Percentiles rank a stretch among this genome's conserved stretches.
phyloP scores from a whole-genome alignment of 2,113 vertebrate genomes.

The Neotoma lepida region DNA sequence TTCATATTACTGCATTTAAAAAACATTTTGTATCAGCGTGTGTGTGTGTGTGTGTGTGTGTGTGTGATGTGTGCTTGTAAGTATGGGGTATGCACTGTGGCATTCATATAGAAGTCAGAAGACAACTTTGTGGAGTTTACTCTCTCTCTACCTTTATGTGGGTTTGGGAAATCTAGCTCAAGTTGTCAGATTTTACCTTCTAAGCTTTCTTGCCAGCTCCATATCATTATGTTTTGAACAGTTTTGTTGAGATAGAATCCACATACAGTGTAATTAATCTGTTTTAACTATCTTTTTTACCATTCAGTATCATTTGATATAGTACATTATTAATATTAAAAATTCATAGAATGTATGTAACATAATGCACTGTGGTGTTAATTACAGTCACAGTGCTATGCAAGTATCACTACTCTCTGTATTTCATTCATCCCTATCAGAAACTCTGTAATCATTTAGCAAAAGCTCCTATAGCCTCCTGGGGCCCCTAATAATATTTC shows the following conservation, averaged over 20 bases:
- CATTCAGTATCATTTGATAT: neutral
- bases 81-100: neutral
- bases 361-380: neutral
- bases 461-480: neutral
- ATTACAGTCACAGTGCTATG: neutral
- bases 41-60: neutral
- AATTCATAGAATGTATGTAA: neutral
- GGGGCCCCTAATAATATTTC: neutral
- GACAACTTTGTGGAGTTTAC: neutral
- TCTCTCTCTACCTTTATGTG: neutral
- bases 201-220: neutral
- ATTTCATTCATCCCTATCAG: neutral
- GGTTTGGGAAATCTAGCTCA: neutral
- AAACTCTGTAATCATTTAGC: neutral
- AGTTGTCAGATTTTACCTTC: neutral
- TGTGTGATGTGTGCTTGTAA: neutral
- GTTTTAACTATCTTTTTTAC: neutral
- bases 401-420: neutral
- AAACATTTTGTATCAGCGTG: neutral
- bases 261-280: neutral
- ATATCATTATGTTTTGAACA: neutral
- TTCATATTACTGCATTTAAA: neutral
- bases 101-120: neutral
- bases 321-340: neutral
- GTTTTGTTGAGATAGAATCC: neutral